Percentiles rank a stretch among this genome's conserved stretches.
These are phyloP conservation scores for Manacus vitellinus DNA, from an alignment of 2,113 vertebrate species.

Conservation along the genomic window DNA sequence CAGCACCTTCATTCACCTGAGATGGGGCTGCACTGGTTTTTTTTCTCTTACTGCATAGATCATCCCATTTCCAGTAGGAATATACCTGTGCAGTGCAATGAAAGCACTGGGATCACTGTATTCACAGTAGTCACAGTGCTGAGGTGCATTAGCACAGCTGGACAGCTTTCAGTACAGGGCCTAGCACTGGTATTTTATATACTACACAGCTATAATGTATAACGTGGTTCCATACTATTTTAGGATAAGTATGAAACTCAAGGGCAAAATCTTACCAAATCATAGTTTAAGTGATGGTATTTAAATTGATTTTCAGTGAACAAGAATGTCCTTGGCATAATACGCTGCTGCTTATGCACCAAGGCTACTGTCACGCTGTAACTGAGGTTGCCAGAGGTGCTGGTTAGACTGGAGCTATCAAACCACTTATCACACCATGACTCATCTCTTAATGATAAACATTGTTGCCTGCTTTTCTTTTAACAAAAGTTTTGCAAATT, in stretches of 20 bases:
- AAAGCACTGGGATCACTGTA: neutral
- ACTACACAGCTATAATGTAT: neutral
- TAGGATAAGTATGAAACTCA: neutral
- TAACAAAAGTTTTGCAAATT: neutral
- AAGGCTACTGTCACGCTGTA: neutral
- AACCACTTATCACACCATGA: neutral
- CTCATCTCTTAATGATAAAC: neutral
- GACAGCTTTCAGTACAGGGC: neutral
- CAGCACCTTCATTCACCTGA: neutral
- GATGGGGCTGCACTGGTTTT: neutral
- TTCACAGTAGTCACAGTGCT: neutral
- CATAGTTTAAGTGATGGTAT: neutral
- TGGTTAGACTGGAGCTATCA: neutral
- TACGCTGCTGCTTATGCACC: neutral
- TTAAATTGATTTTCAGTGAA: neutral
- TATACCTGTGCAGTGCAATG: accelerated
- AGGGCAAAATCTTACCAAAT: neutral
- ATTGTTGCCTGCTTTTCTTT: neutral
- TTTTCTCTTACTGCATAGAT: neutral
- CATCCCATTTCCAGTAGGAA: neutral
- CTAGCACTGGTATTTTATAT: neutral
- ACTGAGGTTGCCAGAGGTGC: neutral
- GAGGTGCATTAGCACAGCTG: neutral
- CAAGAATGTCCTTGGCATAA: neutral
- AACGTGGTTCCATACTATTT: neutral